These are phyloP conservation scores for Agonopterix alstromeriana DNA, from an alignment of 2,888 invertebrate genomes.

Conservation along the genomic window DNA sequence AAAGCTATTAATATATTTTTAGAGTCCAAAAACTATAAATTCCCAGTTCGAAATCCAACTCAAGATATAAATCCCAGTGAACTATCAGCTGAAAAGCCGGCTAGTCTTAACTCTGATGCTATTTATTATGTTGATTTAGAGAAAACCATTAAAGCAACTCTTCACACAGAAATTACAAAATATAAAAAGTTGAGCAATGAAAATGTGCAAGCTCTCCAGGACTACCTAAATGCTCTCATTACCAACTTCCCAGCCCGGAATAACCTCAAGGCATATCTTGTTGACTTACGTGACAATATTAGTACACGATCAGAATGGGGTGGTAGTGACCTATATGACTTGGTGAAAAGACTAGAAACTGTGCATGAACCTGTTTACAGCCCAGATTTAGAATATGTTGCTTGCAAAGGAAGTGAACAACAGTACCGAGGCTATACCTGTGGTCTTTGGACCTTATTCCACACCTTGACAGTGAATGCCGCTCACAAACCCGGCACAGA, in stretches of 20 bases:
- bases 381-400: slow-evolving; percentile 80
- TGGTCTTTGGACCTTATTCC: slow-evolving; percentile 96
- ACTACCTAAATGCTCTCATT: slow-evolving; percentile 83
- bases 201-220: slow-evolving; percentile 82
- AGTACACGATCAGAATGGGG: slow-evolving; percentile 63
- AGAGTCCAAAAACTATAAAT: slow-evolving; percentile 59
- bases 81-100: slow-evolving; percentile 23
- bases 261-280: slow-evolving; percentile 80
- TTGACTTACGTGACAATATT: slow-evolving; percentile 75
- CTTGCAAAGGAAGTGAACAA: slow-evolving; percentile 87
- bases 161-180: slow-evolving; percentile 89
- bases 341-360: slow-evolving; percentile 72
- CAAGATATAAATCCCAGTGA: slow-evolving; percentile 26
- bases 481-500: slow-evolving; percentile 66
- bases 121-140: slow-evolving; percentile 93
- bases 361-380: slow-evolving; percentile 74
- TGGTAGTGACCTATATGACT: slow-evolving; percentile 78
- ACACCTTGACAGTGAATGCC: slow-evolving; percentile 90
- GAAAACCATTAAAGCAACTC: slow-evolving; percentile 87
- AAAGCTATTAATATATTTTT: slow-evolving; percentile 74
- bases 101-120: slow-evolving; percentile 56
- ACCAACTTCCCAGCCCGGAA: slow-evolving; percentile 88
- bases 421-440: slow-evolving; percentile 93
- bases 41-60: slow-evolving; percentile 37
- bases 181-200: slow-evolving; percentile 82